Base-by-base conservation (phyloP, 2,797 vertebrate species). In the Lacerta bilineata region DNA sequence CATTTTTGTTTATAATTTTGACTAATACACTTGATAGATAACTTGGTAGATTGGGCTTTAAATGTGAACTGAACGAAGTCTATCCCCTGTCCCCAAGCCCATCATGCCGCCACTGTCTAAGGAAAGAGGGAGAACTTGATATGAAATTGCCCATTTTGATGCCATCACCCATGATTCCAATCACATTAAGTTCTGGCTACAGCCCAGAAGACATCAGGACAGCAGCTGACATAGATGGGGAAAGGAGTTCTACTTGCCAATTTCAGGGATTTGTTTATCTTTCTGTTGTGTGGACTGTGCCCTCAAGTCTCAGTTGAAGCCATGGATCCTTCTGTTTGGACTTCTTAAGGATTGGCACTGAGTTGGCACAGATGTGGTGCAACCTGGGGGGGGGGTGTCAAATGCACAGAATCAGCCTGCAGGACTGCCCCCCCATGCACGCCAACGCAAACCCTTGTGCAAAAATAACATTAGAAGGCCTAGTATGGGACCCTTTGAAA, bases 401-500 rank as follows among this genome's bases (percentile, higher is more conserved):
- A 66, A 9, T 46, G 41, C 20, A 66, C 59, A 66, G 18, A 46
- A 43, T 33, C 33, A 77, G 39, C 41, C 29, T 41, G 39, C 59
- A 66, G 29, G 55, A 85, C 18, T 2, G 13, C 4, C 3, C 25
- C 80, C 11, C 50, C 50, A 68, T n/a, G 8, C 27, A 29, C 29
- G 2, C 74, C 36, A 5, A n/a, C 27, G 46, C 39, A 76, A 64
- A 77, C 20, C 41, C 11, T 18, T 78, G 61, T 68, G 75, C 59
- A 66, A 61, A 78, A 25, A 46, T 3, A 0, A 6, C 9, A 61
- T 13, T 0, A 25, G 90, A 84, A 50, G 25, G 39, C 29, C 59
- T 77, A 3, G 0, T 25, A 0, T 0, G 0, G 86, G 43, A 79
- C 76, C 71, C 36, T 61, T 0, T 82, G 0, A 71, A 64, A 78